Evolutionary conservation across 2,888 invertebrate genomes (phyloP).

Genomic region (Rotaria magnacalcarata): DNA sequence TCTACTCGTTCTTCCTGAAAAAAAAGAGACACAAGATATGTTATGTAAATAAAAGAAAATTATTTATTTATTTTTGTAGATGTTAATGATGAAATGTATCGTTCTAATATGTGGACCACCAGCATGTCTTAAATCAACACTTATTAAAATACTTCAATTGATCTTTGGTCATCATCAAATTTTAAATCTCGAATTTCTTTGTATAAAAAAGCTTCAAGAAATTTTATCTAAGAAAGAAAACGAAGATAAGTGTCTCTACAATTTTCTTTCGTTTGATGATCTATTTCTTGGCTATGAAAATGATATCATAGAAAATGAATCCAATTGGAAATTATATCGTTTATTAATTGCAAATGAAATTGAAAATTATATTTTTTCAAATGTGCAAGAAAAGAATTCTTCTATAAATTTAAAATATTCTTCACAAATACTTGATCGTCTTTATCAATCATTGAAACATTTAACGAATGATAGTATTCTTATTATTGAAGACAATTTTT

Average conservation of each 20-base stretch:
- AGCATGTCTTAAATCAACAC: constrained; percentile 22
- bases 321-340: neutral
- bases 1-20: neutral
- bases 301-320: neutral
- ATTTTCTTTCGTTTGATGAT: neutral
- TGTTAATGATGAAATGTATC: neutral
- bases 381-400: neutral
- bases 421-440: neutral
- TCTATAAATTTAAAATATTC: neutral
- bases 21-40: neutral
- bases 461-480: neutral
- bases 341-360: constrained; percentile 25
- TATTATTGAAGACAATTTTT: constrained; percentile 25
- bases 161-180: neutral
- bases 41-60: neutral
- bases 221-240: neutral
- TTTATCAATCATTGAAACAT: neutral
- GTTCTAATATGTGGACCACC: constrained; percentile 33
- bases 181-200: neutral
- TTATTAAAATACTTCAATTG: neutral
- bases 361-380: neutral
- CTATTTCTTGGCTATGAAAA: neutral
- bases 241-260: neutral
- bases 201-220: neutral
- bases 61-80: neutral